phyloP scores from a whole-genome alignment of 2,888 invertebrate genomes.

The Dolomedes plantarius region DNA sequence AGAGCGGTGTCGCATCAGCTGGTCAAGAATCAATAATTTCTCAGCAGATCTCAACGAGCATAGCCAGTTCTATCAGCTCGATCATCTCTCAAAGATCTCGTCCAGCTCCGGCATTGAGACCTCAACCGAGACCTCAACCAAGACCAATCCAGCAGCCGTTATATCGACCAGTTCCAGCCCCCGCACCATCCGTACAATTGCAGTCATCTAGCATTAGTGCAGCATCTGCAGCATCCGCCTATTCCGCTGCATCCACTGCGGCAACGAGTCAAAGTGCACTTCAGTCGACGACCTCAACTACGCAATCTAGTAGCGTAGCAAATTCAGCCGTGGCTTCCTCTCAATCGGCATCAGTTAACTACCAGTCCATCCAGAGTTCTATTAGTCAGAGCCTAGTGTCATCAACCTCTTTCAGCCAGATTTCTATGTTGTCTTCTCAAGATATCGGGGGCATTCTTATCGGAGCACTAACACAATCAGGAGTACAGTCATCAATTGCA shows the following conservation, averaged over 20 bases:
- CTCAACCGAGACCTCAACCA: not conserved
- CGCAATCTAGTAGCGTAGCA: not conserved
- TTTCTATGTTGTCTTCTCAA: too few species aligned
- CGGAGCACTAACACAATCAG: not conserved
- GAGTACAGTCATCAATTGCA: not conserved
- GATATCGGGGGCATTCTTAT: not conserved
- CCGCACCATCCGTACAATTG: not conserved
- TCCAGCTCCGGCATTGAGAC: not conserved
- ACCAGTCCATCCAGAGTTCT: too few species aligned
- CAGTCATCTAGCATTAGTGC: not conserved
- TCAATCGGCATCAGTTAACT: too few species aligned
- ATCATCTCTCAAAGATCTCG: not conserved
- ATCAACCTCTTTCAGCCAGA: too few species aligned
- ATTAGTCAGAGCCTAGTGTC: too few species aligned
- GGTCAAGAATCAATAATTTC: conserved; percentile 18
- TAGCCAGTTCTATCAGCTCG: not conserved
- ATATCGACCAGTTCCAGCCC: conserved; percentile 12
- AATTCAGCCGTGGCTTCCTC: not conserved
- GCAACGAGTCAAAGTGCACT: not conserved
- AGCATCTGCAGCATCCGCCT: not conserved
- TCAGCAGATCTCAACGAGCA: not conserved
- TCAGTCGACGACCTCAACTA: not conserved
- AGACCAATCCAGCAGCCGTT: too few species aligned
- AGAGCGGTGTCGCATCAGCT: not conserved
- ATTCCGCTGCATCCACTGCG: not conserved